Evolutionary conservation across 2,797 vertebrate species (phyloP).

Genomic region (Schizopygopsis malacanthus): DNA sequence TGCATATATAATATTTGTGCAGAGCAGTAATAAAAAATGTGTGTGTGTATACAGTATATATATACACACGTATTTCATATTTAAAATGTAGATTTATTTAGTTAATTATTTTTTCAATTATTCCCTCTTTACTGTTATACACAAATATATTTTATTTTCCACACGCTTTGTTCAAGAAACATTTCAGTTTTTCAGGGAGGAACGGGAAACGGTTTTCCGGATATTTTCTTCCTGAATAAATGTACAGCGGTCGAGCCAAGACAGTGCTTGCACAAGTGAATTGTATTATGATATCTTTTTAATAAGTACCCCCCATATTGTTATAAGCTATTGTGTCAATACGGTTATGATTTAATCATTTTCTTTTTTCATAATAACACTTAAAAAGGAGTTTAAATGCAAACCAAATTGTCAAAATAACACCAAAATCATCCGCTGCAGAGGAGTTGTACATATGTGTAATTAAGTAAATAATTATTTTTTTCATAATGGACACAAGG

Average conservation of each 20-base stretch:
- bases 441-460: constrained; percentile 74
- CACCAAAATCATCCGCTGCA: constrained; percentile 64
- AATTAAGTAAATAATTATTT: constrained; percentile 70
- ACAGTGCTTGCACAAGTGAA: constrained; percentile 17
- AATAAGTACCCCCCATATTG: background rate
- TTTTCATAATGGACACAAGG: constrained; percentile 55
- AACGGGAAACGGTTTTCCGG: background rate
- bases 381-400: constrained; percentile 11
- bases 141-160: constrained; percentile 32
- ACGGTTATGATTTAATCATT: constrained; percentile 4
- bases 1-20: too few species aligned
- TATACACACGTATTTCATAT: too few species aligned
- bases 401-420: constrained; percentile 51
- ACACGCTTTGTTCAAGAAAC: constrained; percentile 34
- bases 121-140: too few species aligned
- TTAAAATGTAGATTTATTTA: too few species aligned
- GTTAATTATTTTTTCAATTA: too few species aligned
- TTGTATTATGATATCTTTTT: background rate
- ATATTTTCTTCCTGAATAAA: background rate
- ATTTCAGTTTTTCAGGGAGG: constrained; percentile 13
- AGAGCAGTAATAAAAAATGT: too few species aligned
- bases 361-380: background rate
- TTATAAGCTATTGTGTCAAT: background rate
- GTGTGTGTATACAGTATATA: too few species aligned
- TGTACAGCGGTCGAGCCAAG: constrained; percentile 3